Evolutionary conservation across 2,797 vertebrate genomes (phyloP).

Genomic region (Vireo griseus): DNA sequence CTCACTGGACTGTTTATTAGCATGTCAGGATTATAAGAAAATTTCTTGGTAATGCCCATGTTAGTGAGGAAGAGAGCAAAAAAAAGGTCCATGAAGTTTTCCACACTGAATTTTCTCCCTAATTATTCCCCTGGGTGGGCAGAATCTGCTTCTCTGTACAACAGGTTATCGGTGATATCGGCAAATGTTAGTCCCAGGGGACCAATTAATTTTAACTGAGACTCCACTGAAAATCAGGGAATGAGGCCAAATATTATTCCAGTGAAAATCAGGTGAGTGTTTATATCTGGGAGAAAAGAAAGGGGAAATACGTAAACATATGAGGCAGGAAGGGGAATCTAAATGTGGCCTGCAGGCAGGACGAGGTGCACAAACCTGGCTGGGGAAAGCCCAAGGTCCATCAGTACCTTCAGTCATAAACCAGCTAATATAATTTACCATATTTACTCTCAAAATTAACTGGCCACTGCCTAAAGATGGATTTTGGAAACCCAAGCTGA

Average conservation of each 20-base stretch:
- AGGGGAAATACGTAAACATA: neutral
- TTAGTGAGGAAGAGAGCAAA: neutral
- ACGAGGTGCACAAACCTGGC: neutral
- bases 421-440: neutral
- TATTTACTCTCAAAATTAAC: neutral
- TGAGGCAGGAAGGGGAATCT: neutral
- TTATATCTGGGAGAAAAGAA: neutral
- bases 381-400: neutral
- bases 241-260: neutral
- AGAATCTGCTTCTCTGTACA: neutral
- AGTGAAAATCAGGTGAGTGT: neutral
- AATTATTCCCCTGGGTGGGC: constrained; percentile 17
- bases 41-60: neutral
- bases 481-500: neutral
- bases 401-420: neutral
- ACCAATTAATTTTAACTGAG: constrained; percentile 42
- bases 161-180: neutral
- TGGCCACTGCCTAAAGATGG: neutral
- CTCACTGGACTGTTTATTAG: neutral
- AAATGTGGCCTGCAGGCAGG: neutral
- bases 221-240: neutral
- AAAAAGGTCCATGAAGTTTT: neutral
- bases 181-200: neutral
- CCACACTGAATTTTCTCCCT: neutral
- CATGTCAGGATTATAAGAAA: neutral